A percentile compares a stretch with the other conserved stretches of the same genome.
These are phyloP conservation scores for Halictus rubicundus DNA, from an alignment of 1,140 invertebrate species.

Conservation along the genomic window DNA sequence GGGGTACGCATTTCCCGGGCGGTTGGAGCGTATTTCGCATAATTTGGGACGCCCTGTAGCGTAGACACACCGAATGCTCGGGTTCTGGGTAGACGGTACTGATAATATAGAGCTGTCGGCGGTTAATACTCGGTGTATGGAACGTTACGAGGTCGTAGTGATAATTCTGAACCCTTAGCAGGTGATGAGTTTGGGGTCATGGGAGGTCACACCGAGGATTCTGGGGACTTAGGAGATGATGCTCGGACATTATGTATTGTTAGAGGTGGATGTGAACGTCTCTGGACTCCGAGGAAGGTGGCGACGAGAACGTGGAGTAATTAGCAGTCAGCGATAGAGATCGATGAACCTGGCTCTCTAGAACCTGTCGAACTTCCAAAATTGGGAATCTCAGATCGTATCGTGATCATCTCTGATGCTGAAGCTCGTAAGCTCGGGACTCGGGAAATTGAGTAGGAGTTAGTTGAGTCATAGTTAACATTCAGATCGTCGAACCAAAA, in stretches of 20 bases:
- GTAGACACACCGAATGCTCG: neutral
- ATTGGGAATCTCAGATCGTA: too few relatives aligned
- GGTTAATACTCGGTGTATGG: neutral
- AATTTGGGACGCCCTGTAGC: neutral
- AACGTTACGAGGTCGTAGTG: neutral
- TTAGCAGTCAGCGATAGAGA: neutral
- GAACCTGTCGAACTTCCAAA: too few relatives aligned
- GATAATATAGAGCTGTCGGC: neutral
- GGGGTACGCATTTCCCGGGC: too few relatives aligned
- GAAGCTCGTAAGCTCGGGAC: too few relatives aligned
- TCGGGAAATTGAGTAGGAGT: too few relatives aligned
- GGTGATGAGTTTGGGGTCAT: neutral
- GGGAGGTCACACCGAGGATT: neutral
- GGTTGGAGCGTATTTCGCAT: neutral
- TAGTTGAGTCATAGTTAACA: too few relatives aligned
- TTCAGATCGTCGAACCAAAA: too few relatives aligned
- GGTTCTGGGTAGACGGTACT: neutral
- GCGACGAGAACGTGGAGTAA: neutral
- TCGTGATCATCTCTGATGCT: too few relatives aligned
- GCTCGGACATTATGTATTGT: neutral
- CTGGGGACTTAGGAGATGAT: neutral
- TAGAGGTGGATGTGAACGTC: neutral
- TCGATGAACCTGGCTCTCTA: too few relatives aligned
- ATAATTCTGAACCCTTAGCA: neutral
- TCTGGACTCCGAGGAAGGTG: neutral